Evolutionary conservation across 2,113 vertebrate species (phyloP).

Genomic region (Jaculus jaculus): DNA sequence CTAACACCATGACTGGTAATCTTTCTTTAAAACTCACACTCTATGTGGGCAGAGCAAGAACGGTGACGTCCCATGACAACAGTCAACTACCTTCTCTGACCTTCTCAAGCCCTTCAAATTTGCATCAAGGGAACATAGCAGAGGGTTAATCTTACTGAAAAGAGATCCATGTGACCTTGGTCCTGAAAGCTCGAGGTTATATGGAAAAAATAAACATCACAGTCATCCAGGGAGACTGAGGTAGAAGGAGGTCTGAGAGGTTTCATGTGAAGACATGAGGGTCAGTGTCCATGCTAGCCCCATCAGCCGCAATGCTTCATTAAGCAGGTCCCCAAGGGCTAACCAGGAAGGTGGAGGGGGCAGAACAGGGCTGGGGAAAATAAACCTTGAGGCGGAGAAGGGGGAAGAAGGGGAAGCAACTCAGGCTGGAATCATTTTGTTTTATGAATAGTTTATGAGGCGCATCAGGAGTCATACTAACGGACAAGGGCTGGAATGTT

Average conservation of each 20-base stretch:
- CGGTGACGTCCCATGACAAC: accelerated
- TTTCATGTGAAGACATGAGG: accelerated
- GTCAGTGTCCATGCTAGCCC: background rate
- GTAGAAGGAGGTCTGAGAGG: background rate
- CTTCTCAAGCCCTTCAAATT: background rate
- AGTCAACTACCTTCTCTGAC: background rate
- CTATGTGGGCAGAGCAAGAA: background rate
- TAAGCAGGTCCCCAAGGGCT: slow-evolving; percentile 51
- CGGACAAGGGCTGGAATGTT: slow-evolving; percentile 72
- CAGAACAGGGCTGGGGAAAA: background rate
- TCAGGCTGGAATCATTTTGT: slow-evolving; percentile 67
- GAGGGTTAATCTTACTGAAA: background rate
- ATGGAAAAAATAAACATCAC: background rate
- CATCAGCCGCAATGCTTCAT: background rate
- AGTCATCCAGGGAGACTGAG: accelerated
- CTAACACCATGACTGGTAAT: background rate
- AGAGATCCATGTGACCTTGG: background rate
- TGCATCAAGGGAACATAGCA: background rate
- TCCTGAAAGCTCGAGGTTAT: background rate
- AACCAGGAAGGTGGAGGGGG: slow-evolving; percentile 35
- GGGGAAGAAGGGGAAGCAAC: slow-evolving; percentile 61
- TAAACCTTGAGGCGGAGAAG: slow-evolving; percentile 34
- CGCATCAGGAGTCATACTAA: slow-evolving; percentile 70
- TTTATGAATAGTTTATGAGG: slow-evolving; percentile 79
- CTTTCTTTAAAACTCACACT: slow-evolving; percentile 1